These are phyloP conservation scores for Ctenoplectra terminalis DNA, from an alignment of 1,140 invertebrate species.

Conservation along the genomic window DNA sequence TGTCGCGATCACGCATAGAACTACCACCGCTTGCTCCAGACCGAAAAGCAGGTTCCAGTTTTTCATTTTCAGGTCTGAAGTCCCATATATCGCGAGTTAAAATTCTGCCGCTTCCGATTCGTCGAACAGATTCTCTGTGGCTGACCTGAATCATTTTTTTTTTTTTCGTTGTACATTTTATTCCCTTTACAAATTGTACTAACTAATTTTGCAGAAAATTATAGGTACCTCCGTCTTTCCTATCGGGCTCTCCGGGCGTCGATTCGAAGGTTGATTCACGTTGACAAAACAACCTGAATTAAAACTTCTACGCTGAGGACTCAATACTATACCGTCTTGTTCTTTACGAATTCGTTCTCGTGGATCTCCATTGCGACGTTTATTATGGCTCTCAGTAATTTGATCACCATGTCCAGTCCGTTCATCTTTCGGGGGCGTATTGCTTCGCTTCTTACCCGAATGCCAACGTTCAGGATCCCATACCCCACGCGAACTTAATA, in stretches of 20 bases:
- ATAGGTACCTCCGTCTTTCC: constrained; percentile 78
- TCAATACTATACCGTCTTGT: constrained; percentile 91
- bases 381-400: constrained; percentile 62
- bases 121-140: constrained; percentile 84
- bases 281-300: constrained; percentile 91
- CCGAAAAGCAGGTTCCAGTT: constrained; percentile 77
- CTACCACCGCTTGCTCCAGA: constrained; percentile 64
- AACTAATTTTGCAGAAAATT: not conserved
- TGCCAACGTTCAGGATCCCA: constrained; percentile 87
- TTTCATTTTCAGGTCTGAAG: constrained; percentile 82
- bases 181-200: too few relatives aligned
- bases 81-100: constrained; percentile 87
- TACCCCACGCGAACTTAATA: constrained; percentile 82
- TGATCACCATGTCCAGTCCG: constrained; percentile 80
- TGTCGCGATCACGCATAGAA: constrained; percentile 77
- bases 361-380: constrained; percentile 88
- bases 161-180: not conserved
- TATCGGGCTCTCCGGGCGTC: constrained; percentile 83
- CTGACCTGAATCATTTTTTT: constrained; percentile 69
- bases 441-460: constrained; percentile 83
- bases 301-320: constrained; percentile 92
- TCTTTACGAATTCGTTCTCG: constrained; percentile 91
- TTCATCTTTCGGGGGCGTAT: constrained; percentile 85
- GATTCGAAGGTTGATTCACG: constrained; percentile 79
- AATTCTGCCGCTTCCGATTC: constrained; percentile 91